phyloP scores from a whole-genome alignment of 2,797 vertebrate genomes.

The Sitta carolinensis region DNA sequence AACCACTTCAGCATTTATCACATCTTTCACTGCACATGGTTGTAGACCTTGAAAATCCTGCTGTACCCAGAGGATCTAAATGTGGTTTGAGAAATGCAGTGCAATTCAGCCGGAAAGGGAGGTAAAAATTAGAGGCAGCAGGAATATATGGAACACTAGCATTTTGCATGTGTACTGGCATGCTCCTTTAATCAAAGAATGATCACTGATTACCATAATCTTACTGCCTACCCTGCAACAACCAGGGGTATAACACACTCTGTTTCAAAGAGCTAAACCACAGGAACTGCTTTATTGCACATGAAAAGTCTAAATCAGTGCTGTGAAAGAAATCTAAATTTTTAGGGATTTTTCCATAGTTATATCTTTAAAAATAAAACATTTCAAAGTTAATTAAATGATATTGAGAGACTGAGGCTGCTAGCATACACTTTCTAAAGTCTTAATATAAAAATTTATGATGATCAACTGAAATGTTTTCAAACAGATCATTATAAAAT shows the following conservation, averaged over 20 bases:
- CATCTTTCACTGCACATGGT: neutral
- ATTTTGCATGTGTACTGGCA: neutral
- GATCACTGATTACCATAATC: constrained; percentile 11
- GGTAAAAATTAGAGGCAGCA: neutral
- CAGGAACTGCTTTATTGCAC: neutral
- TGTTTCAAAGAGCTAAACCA: neutral
- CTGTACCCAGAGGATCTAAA: constrained; percentile 17
- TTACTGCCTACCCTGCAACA: neutral
- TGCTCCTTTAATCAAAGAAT: neutral
- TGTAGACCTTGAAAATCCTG: constrained; percentile 45
- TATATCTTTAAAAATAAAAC: neutral
- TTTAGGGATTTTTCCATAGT: neutral
- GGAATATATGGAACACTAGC: neutral
- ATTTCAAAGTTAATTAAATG: neutral
- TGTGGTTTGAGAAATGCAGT: neutral
- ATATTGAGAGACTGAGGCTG: neutral
- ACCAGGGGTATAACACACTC: neutral
- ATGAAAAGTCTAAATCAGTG: neutral
- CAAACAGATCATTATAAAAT: neutral
- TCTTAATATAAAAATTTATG: neutral
- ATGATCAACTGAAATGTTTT: neutral
- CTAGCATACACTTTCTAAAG: neutral
- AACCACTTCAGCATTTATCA: constrained; percentile 31
- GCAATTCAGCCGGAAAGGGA: neutral
- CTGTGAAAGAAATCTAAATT: constrained; percentile 1